Conservation (phyloP, 2,113 vertebrate species). For the Ammodytes dubius region DNA sequence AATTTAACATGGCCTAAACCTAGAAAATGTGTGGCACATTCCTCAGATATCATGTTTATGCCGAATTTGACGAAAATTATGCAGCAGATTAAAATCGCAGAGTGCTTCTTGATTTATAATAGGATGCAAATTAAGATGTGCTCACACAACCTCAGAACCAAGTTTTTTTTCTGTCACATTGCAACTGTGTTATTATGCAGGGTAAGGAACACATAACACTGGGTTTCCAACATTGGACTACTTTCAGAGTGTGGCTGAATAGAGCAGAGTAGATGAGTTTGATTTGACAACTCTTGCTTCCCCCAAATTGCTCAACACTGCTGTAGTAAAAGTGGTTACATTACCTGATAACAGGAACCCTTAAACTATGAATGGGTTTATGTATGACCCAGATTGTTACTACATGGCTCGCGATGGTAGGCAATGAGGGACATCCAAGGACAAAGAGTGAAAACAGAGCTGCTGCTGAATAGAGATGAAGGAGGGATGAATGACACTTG, state of each 20-base stretch:
- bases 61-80: not conserved
- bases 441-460: conserved; percentile 62
- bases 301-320: not conserved
- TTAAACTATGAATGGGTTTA: not conserved
- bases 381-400: conserved; percentile 3
- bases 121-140: conserved; percentile 30
- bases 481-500: conserved; percentile 48
- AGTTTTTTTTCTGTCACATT: conserved; percentile 40
- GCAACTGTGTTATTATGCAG: conserved; percentile 40
- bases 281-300: not conserved
- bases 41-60: not conserved
- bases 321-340: not conserved
- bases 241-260: conserved; percentile 5
- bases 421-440: conserved; percentile 30
- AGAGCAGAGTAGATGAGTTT: not conserved
- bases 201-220: not conserved
- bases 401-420: not conserved
- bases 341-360: not conserved
- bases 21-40: not conserved
- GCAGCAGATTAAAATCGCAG: not conserved
- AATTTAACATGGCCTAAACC: too few species aligned
- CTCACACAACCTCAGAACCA: conserved; percentile 31
- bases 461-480: conserved; percentile 61
- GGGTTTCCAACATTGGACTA: conserved; percentile 5
- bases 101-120: not conserved